phyloP scores from a whole-genome alignment of 2,797 vertebrate genomes.

The Pangasius djambal region DNA sequence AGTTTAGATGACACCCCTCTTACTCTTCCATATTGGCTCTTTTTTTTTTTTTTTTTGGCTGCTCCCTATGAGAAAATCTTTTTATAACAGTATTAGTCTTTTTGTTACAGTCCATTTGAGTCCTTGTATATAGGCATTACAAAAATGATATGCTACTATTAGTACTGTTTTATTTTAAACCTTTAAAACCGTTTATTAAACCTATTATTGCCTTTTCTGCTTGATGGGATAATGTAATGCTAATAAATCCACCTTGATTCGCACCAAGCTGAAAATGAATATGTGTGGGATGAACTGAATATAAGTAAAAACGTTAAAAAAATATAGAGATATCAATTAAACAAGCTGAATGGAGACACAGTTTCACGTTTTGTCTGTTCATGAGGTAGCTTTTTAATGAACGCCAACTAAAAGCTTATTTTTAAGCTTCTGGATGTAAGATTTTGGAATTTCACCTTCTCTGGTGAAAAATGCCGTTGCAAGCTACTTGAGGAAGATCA shows the following conservation, averaged over 20 bases:
- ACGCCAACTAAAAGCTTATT: not conserved
- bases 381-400: not conserved
- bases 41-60: not conserved
- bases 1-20: not conserved
- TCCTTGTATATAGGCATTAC: not conserved
- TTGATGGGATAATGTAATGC: not conserved
- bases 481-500: not conserved
- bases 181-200: not conserved
- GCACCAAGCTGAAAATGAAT: not conserved
- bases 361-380: not conserved
- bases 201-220: not conserved
- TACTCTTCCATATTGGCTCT: not conserved
- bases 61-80: not conserved
- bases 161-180: not conserved
- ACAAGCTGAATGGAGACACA: not conserved
- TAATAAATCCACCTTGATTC: not conserved
- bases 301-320: not conserved
- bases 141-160: not conserved
- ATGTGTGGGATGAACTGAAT: not conserved
- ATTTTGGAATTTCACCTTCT: not conserved
- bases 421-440: not conserved
- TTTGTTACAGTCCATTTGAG: not conserved
- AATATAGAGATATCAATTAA: not conserved
- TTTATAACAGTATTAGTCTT: not conserved
- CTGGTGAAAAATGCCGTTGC: not conserved